Evolutionary conservation across 2,113 vertebrate genomes (phyloP).

Genomic region (Semnornis frantzii): DNA sequence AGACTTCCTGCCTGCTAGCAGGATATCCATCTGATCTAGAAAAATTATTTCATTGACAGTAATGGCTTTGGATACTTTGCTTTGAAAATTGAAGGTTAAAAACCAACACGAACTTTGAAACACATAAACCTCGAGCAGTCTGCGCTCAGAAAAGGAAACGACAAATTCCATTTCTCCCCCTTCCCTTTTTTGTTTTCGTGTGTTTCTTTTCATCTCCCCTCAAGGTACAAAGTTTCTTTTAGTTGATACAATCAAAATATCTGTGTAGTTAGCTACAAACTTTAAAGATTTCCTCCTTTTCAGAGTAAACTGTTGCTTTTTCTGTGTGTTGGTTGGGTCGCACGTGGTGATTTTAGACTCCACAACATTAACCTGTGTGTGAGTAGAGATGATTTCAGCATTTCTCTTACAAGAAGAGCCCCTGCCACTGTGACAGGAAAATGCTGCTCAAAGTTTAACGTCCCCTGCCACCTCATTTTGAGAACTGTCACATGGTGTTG

Average conservation of each 20-base stretch:
- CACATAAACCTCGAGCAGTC: neutral
- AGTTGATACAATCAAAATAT: neutral
- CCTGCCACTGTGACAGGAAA: neutral
- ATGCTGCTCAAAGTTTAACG: neutral
- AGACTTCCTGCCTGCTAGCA: neutral
- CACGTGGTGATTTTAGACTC: neutral
- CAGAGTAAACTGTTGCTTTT: neutral
- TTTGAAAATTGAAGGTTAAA: neutral
- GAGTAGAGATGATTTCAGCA: neutral
- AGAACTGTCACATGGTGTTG: neutral
- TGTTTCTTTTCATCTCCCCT: neutral
- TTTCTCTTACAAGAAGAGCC: neutral
- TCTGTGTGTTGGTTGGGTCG: fast-evolving
- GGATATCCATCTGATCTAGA: neutral
- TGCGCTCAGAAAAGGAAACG: neutral
- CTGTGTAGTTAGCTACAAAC: neutral
- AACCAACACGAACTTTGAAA: fast-evolving
- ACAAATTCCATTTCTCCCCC: neutral
- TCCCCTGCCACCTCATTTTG: neutral
- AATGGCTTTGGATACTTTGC: neutral
- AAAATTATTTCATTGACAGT: neutral
- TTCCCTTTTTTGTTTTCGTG: neutral
- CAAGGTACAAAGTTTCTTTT: neutral
- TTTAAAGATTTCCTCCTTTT: neutral
- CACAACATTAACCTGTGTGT: neutral